Conservation (phyloP, 2,888 invertebrate species). For the Tuberolachnus salignus region DNA sequence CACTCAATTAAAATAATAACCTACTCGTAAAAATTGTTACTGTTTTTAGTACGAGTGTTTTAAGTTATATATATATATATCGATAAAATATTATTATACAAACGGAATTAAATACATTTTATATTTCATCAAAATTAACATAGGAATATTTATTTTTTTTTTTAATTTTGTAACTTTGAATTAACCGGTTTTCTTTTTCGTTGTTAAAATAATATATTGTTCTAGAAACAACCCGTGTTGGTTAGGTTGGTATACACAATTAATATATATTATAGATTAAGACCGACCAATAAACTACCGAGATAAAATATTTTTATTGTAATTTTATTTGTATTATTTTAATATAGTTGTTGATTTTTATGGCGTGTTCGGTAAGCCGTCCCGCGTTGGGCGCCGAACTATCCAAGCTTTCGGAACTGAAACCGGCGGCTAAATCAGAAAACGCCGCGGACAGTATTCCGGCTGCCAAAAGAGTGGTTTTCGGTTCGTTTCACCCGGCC, state of each 20-base stretch:
- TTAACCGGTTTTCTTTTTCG: no score
- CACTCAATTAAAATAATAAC: background rate
- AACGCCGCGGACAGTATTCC: background rate
- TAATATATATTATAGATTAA: no score
- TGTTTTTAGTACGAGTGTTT: slow-evolving; percentile 44
- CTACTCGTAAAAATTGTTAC: slow-evolving; percentile 31
- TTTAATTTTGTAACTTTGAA: no score
- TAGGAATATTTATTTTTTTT: no score
- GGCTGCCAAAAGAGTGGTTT: slow-evolving; percentile 29
- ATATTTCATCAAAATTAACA: no score
- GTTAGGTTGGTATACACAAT: no score
- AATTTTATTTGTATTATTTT: no score
- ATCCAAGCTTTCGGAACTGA: slow-evolving; percentile 4
- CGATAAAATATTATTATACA: background rate
- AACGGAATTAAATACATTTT: no score
- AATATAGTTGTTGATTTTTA: slow-evolving; percentile 13
- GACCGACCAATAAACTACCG: no score
- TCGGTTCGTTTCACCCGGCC: slow-evolving; percentile 3
- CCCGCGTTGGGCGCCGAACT: background rate
- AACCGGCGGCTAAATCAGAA: slow-evolving; percentile 30
- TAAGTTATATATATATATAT: background rate
- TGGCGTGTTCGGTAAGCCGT: background rate
- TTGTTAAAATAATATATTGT: no score
- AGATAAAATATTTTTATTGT: no score
- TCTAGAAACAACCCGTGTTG: no score